A percentile compares a stretch with the other conserved stretches of the same genome.
phyloP scores from a whole-genome alignment of 2,888 invertebrate genomes.

The Cerastis rubricosa region DNA sequence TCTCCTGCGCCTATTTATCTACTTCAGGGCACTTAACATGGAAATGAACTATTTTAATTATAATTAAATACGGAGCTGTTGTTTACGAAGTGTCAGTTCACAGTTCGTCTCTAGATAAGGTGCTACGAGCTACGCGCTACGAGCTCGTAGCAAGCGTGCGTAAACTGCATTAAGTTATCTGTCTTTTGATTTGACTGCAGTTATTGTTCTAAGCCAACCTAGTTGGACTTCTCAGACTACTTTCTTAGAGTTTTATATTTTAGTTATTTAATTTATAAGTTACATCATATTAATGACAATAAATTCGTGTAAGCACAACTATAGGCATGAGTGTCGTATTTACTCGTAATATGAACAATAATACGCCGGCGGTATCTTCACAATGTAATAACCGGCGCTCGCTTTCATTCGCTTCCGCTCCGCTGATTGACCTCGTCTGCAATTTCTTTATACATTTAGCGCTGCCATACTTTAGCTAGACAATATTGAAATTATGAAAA shows the following conservation, averaged over 20 bases:
- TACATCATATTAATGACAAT: neutral
- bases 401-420: constrained; percentile 57
- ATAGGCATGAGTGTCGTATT: neutral
- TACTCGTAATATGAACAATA: constrained; percentile 40
- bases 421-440: constrained; percentile 61
- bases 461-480: constrained; percentile 33
- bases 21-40: too few relatives aligned
- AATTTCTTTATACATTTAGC: constrained; percentile 57
- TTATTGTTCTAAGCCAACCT: neutral
- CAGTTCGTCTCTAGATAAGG: too few relatives aligned
- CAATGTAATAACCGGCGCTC: constrained; percentile 60
- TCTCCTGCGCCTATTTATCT: too few relatives aligned
- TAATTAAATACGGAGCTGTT: too few relatives aligned
- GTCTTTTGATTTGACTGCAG: neutral
- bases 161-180: neutral
- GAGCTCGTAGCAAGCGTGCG: neutral
- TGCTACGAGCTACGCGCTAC: constrained; percentile 12
- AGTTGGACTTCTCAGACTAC: neutral
- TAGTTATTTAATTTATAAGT: neutral
- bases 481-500: constrained; percentile 27
- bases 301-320: neutral
- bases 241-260: neutral
- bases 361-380: constrained; percentile 30
- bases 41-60: too few relatives aligned
- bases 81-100: too few relatives aligned